Evolutionary conservation across 92 coral and sea anemone species (phyloP).

Genomic region (Muricea muricata): DNA sequence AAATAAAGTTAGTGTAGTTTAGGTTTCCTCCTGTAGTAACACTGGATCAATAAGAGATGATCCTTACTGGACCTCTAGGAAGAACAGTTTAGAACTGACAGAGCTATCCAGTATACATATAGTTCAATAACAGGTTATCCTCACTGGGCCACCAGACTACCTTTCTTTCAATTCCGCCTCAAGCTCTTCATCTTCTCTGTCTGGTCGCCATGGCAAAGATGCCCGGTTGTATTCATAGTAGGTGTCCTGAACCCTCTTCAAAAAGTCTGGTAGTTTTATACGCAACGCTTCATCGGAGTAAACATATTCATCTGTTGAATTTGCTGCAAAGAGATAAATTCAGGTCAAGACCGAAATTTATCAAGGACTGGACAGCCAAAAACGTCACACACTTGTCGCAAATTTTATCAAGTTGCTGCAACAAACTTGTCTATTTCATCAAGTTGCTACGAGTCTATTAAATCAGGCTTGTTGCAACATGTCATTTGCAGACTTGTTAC

Average conservation of each 20-base stretch:
- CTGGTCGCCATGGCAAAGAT: slow-evolving; percentile 74
- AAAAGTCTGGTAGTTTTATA: slow-evolving; percentile 54
- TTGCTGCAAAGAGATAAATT: not conserved
- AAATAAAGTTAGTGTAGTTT: not conserved
- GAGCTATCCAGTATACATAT: not conserved
- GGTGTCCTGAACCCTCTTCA: slow-evolving; percentile 67
- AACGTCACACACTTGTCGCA: no score
- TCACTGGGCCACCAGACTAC: no score
- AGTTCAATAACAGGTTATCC: not conserved
- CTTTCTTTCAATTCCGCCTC: slow-evolving; percentile 66
- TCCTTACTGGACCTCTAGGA: no score
- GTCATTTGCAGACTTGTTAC: no score
- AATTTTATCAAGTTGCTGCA: no score
- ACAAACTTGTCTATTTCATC: no score
- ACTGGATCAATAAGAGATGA: no score
- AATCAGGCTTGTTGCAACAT: no score
- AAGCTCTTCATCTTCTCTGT: slow-evolving; percentile 35
- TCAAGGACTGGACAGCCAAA: no score
- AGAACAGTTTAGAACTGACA: slow-evolving; percentile 1
- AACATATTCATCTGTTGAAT: slow-evolving; percentile 7
- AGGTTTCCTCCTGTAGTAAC: no score
- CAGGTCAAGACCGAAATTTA: no score
- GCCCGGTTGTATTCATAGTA: slow-evolving; percentile 65
- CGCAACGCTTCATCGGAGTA: slow-evolving; percentile 76
- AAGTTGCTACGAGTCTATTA: no score